These are phyloP conservation scores for Esox masquinongy DNA, from an alignment of 2,797 vertebrate genomes.

Conservation along the genomic window DNA sequence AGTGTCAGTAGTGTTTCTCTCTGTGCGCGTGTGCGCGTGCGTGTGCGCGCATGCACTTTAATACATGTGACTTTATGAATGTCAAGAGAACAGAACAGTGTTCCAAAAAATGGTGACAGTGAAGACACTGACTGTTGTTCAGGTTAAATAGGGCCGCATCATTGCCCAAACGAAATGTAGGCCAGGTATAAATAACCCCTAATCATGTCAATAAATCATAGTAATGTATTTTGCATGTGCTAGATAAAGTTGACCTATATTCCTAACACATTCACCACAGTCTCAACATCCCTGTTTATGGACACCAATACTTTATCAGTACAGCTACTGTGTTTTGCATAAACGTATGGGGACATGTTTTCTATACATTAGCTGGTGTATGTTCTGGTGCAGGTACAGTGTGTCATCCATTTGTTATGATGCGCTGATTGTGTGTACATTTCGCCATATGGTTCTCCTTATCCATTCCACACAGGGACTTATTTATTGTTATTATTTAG, in stretches of 20 bases:
- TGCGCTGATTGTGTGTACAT: background rate
- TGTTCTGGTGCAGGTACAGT: background rate
- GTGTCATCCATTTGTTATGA: too few species aligned
- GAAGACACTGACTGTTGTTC: background rate
- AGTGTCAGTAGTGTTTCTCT: constrained; percentile 22
- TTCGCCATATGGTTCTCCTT: background rate
- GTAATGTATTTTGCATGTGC: constrained; percentile 14
- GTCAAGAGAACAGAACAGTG: too few species aligned
- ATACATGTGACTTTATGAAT: background rate
- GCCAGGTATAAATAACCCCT: constrained; percentile 7
- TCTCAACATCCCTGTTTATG: background rate
- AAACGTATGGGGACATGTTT: background rate
- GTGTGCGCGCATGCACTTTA: background rate
- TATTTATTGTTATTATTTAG: too few species aligned
- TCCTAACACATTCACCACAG: background rate
- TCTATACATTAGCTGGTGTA: background rate
- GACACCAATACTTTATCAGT: constrained; percentile 6
- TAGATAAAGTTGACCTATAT: constrained; percentile 28
- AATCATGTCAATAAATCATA: background rate
- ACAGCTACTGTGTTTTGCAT: background rate
- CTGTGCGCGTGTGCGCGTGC: constrained; percentile 7
- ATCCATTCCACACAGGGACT: too few species aligned
- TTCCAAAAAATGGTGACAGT: background rate
- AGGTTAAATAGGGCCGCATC: background rate
- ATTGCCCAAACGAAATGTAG: background rate